These are phyloP conservation scores for Enteromius viviparus DNA, from an alignment of 2,797 vertebrate genomes.

Conservation along the genomic window DNA sequence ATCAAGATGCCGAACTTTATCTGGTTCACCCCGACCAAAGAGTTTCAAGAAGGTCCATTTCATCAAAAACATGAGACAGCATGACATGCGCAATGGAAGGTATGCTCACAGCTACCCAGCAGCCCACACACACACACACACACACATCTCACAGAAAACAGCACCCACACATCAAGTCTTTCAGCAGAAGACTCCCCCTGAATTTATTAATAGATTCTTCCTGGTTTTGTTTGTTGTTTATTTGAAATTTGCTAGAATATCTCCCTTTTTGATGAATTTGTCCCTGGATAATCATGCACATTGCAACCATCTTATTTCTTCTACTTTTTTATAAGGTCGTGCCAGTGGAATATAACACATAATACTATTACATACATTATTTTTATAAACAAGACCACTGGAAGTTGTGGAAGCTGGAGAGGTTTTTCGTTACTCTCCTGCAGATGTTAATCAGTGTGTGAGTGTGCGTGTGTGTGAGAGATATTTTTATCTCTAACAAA, in stretches of 20 bases:
- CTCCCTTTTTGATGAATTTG: not conserved
- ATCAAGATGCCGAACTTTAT: constrained; percentile 92
- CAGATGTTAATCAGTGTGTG: not conserved
- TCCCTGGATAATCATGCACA: not conserved
- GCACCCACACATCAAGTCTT: constrained; percentile 11
- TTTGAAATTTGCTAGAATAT: not conserved
- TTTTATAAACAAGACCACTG: not conserved
- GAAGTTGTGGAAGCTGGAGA: not conserved
- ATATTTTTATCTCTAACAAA: not conserved
- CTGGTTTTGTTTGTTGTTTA: not conserved
- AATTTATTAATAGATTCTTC: not conserved
- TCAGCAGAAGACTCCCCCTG: not conserved
- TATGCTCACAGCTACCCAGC: constrained; percentile 68
- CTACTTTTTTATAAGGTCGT: not conserved
- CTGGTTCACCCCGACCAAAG: constrained; percentile 99
- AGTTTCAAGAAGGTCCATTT: constrained; percentile 99
- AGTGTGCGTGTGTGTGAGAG: not conserved
- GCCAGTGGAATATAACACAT: not conserved
- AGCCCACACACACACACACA: constrained; percentile 26
- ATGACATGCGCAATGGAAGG: constrained; percentile 96
- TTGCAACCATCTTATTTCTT: not conserved
- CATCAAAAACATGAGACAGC: constrained; percentile 97
- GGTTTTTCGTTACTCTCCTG: not conserved
- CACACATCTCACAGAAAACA: constrained; percentile 21
- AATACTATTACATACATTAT: not conserved